A percentile compares a stretch with the other conserved stretches of the same genome.
Conservation (phyloP, 2,888 invertebrate genomes). For the Troglohyphantes excavatus region DNA sequence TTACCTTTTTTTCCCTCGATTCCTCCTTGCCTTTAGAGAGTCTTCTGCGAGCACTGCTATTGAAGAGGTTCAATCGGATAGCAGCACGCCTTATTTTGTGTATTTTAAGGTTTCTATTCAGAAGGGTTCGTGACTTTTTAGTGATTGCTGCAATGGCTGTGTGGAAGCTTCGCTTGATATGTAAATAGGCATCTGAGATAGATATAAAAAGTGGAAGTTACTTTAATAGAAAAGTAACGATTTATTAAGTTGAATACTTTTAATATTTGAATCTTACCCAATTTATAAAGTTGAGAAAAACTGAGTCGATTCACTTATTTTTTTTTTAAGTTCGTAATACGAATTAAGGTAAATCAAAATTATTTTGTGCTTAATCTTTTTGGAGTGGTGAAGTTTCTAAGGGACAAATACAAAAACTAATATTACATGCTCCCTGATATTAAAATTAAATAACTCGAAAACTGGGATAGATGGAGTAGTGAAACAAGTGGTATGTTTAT, state of each 20-base stretch:
- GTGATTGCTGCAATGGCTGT: background rate
- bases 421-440: too few species aligned
- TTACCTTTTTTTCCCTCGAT: slow-evolving; percentile 8
- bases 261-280: slow-evolving; percentile 1
- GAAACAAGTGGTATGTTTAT: too few species aligned
- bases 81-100: slow-evolving; percentile 6
- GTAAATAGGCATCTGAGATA: background rate
- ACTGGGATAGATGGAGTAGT: too few species aligned
- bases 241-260: background rate
- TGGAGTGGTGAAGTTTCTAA: too few species aligned
- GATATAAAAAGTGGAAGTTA: background rate
- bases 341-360: too few species aligned
- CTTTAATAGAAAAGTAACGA: background rate
- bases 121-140: background rate
- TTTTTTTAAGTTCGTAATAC: too few species aligned
- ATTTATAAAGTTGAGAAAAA: too few species aligned
- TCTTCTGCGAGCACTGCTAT: background rate
- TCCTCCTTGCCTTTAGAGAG: background rate
- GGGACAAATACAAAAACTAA: too few species aligned
- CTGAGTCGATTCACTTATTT: too few species aligned
- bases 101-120: background rate
- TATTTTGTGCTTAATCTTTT: too few species aligned
- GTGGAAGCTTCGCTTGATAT: background rate
- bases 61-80: slow-evolving; percentile 16
- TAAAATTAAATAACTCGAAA: too few species aligned